Conservation (phyloP, 2,113 vertebrate genomes). For the Phalacrocorax carbo region DNA sequence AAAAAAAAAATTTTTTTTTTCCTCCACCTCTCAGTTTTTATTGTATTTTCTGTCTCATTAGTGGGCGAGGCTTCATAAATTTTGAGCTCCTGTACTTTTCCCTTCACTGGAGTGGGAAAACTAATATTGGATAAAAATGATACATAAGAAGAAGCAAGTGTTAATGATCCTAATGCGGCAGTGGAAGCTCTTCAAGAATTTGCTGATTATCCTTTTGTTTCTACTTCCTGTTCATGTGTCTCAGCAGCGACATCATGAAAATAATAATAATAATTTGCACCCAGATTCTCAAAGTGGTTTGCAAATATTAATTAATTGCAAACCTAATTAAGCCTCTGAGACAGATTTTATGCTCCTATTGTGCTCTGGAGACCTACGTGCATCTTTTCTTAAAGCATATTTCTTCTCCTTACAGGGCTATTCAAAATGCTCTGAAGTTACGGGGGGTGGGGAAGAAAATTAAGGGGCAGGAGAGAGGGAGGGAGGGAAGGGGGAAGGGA, state of each 20-base stretch:
- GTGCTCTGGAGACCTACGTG: slow-evolving; percentile 15
- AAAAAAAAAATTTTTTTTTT: neutral
- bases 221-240: slow-evolving; percentile 22
- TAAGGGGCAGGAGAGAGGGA: neutral
- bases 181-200: neutral
- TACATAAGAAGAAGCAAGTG: neutral
- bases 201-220: slow-evolving; percentile 44
- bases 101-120: neutral
- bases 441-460: neutral
- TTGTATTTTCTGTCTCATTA: neutral
- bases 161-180: neutral
- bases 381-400: neutral
- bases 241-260: slow-evolving; percentile 36
- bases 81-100: neutral
- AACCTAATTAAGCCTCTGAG: slow-evolving; percentile 63
- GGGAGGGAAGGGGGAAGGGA: neutral
- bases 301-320: slow-evolving; percentile 64
- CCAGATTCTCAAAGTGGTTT: slow-evolving; percentile 41
- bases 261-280: slow-evolving; percentile 56
- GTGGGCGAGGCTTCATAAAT: neutral
- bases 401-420: neutral
- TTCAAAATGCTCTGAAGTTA: neutral
- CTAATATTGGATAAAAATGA: neutral
- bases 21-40: neutral
- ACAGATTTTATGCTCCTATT: slow-evolving; percentile 33